phyloP scores from a whole-genome alignment of 2,113 vertebrate genomes.

The Campylomormyrus tamandua region DNA sequence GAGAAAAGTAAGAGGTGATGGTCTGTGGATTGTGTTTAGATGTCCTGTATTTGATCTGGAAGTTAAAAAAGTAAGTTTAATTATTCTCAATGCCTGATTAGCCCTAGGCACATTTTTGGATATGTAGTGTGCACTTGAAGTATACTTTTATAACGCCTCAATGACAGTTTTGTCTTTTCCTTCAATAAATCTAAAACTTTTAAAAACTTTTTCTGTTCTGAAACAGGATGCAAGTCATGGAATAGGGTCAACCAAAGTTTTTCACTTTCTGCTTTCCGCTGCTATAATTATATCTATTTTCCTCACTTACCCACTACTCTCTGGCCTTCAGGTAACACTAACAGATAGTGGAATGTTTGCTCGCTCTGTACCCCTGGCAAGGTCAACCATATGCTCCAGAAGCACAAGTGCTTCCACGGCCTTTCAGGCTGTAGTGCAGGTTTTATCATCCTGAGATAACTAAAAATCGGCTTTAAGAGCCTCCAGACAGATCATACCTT shows the following conservation, averaged over 20 bases:
- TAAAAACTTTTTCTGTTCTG: not conserved
- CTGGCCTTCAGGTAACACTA: not conserved
- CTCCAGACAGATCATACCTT: not conserved
- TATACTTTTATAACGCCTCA: not conserved
- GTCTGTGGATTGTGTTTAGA: not conserved
- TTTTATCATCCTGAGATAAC: not conserved
- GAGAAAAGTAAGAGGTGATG: not conserved
- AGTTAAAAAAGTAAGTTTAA: not conserved
- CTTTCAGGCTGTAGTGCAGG: not conserved
- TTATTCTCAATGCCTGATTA: not conserved
- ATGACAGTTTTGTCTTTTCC: not conserved
- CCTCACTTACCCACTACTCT: not conserved
- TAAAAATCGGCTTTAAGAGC: not conserved
- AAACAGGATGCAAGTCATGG: not conserved
- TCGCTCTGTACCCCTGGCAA: not conserved
- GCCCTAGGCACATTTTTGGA: not conserved
- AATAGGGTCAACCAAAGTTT: not conserved
- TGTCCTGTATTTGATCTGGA: not conserved
- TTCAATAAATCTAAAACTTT: not conserved
- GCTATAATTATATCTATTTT: not conserved
- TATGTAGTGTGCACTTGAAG: not conserved
- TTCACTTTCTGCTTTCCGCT: not conserved
- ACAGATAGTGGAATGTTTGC: not conserved
- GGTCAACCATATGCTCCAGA: not conserved
- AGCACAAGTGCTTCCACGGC: not conserved